Evolutionary conservation across 1,140 invertebrate genomes (phyloP).

Genomic region (Sitobion miscanthi): DNA sequence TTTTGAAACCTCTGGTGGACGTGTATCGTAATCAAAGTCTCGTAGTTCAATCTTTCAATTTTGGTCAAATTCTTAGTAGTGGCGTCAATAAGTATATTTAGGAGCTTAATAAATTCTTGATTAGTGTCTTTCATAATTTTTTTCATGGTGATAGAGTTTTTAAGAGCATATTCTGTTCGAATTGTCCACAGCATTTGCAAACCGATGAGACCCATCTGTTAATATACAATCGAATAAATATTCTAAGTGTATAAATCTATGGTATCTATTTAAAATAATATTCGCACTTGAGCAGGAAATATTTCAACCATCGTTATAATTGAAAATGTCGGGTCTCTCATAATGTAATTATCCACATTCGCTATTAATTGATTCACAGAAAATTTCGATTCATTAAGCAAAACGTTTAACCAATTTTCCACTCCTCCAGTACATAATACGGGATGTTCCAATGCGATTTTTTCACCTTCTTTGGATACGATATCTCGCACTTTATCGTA

Average conservation of each 20-base stretch:
- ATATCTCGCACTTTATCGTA: slow-evolving; percentile 95
- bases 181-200: slow-evolving; percentile 97
- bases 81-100: slow-evolving; percentile 94
- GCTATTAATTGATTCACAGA: slow-evolving; percentile 93
- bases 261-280: not conserved
- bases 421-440: slow-evolving; percentile 94
- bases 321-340: slow-evolving; percentile 87
- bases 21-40: slow-evolving; percentile 96
- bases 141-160: slow-evolving; percentile 86
- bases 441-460: slow-evolving; percentile 83
- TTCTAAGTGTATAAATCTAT: not conserved
- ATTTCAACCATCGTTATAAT: slow-evolving; percentile 86
- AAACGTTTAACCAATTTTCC: slow-evolving; percentile 91
- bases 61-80: slow-evolving; percentile 90
- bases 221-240: slow-evolving; percentile 4
- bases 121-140: slow-evolving; percentile 97
- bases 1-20: slow-evolving; percentile 93
- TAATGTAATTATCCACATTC: slow-evolving; percentile 79
- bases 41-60: slow-evolving; percentile 93
- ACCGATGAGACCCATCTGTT: slow-evolving; percentile 84
- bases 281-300: slow-evolving; percentile 85
- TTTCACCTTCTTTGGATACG: slow-evolving; percentile 90
- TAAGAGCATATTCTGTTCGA: slow-evolving; percentile 86
- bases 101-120: slow-evolving; percentile 88
- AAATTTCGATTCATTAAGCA: slow-evolving; percentile 84